Evolutionary conservation across 1,140 invertebrate genomes (phyloP).

Genomic region (Fopius arisanus): DNA sequence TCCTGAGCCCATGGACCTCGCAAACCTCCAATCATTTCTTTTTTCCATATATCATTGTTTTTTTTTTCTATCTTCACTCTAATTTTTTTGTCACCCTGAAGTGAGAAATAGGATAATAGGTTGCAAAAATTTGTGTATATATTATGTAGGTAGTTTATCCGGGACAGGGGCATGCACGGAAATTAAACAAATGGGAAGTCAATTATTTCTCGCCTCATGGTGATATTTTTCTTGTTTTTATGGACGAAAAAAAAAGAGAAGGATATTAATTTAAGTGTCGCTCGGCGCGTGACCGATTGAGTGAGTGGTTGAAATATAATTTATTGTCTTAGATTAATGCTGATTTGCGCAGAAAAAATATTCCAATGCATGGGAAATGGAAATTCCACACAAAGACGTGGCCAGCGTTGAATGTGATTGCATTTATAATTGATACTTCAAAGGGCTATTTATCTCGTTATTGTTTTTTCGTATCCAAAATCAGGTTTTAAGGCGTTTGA

Average conservation of each 20-base stretch:
- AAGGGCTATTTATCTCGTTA: not conserved
- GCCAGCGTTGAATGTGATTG: not conserved
- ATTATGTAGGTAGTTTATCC: not conserved
- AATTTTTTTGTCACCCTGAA: not conserved
- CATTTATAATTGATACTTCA: too few species aligned
- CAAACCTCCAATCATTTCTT: not conserved
- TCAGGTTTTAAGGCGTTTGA: not conserved
- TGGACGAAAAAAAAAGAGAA: not conserved
- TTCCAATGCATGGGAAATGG: not conserved
- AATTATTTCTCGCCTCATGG: not conserved
- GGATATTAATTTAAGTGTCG: not conserved
- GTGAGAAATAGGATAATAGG: not conserved
- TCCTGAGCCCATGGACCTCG: too few species aligned
- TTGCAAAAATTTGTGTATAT: not conserved
- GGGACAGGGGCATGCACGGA: not conserved
- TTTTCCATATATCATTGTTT: not conserved
- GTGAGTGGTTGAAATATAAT: constrained; percentile 1
- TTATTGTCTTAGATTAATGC: constrained; percentile 15
- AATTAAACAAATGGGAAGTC: not conserved
- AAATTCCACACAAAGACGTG: not conserved
- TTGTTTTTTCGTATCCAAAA: not conserved
- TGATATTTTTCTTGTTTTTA: constrained; percentile 3
- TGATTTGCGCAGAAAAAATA: not conserved
- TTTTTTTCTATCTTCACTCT: not conserved
- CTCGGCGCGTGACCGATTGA: not conserved